Evolutionary conservation across 2,113 vertebrate genomes (phyloP).

Genomic region (Pachycephala philippinensis): DNA sequence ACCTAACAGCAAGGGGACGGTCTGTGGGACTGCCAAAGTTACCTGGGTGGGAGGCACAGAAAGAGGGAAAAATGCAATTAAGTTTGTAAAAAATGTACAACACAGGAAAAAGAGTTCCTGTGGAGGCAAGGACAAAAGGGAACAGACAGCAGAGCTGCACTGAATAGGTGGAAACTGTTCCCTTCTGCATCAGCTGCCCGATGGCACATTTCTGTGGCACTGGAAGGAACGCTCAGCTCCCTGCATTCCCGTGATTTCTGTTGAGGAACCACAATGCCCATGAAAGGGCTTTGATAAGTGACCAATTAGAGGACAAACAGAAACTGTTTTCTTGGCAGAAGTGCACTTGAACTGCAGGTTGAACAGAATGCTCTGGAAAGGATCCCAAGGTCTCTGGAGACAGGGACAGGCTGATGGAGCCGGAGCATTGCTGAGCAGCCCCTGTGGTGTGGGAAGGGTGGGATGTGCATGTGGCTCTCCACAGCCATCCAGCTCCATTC

Average conservation of each 20-base stretch:
- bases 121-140: background rate
- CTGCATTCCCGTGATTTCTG: background rate
- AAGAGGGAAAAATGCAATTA: background rate
- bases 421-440: background rate
- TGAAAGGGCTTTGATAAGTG: background rate
- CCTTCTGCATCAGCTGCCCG: background rate
- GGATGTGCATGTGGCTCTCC: background rate
- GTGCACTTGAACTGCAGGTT: background rate
- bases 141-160: background rate
- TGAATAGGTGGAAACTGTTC: background rate
- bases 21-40: background rate
- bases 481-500: background rate
- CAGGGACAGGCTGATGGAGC: background rate
- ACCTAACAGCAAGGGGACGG: background rate
- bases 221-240: background rate
- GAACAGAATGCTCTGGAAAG: background rate
- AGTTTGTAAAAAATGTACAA: background rate
- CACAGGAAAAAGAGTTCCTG: background rate
- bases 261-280: background rate
- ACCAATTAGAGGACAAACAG: background rate
- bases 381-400: accelerated
- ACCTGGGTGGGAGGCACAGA: background rate
- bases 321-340: background rate
- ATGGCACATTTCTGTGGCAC: background rate
- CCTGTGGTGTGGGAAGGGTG: background rate